A percentile compares a stretch with the other conserved stretches of the same genome.
phyloP scores from a whole-genome alignment of 1,140 invertebrate genomes.

The Nautilus pompilius region DNA sequence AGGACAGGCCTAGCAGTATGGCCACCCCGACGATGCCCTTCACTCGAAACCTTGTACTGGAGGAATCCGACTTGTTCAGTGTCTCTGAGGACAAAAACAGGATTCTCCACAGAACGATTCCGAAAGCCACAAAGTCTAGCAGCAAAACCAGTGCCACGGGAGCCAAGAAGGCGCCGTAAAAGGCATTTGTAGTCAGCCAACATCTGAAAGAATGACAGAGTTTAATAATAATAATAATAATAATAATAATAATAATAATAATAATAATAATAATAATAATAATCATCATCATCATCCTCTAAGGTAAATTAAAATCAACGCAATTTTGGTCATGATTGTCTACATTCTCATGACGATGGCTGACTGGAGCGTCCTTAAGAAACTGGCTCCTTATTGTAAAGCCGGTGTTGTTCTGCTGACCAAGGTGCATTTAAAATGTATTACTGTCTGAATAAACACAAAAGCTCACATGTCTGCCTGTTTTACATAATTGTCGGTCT shows the following conservation, averaged over 20 bases:
- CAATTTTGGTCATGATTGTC: no score
- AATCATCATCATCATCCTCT: not conserved
- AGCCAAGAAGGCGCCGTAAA: slow-evolving; percentile 55
- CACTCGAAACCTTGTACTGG: slow-evolving; percentile 46
- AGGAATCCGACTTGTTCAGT: slow-evolving; percentile 32
- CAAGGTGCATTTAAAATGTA: not conserved
- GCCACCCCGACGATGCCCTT: slow-evolving; percentile 58
- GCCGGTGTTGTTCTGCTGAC: not conserved
- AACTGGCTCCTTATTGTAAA: not conserved
- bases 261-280: not conserved
- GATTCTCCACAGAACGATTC: slow-evolving; percentile 52
- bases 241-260: not conserved
- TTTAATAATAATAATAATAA: not conserved
- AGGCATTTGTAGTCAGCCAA: slow-evolving; percentile 47
- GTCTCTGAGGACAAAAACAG: slow-evolving; percentile 20
- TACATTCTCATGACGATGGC: no score
- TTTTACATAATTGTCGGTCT: slow-evolving; percentile 41
- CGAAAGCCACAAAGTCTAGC: slow-evolving; percentile 56
- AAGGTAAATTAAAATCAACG: no score
- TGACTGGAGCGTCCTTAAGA: not conserved
- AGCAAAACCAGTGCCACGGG: slow-evolving; percentile 57
- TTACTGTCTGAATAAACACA: no score
- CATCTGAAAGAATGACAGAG: slow-evolving; percentile 40
- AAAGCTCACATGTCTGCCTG: slow-evolving; percentile 21
- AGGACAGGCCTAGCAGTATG: slow-evolving; percentile 60